Percentiles rank a stretch among this genome's conserved stretches.
Evolutionary conservation across 2,797 vertebrate genomes (phyloP).

Genomic region (Pseudomugil gertrudae): DNA sequence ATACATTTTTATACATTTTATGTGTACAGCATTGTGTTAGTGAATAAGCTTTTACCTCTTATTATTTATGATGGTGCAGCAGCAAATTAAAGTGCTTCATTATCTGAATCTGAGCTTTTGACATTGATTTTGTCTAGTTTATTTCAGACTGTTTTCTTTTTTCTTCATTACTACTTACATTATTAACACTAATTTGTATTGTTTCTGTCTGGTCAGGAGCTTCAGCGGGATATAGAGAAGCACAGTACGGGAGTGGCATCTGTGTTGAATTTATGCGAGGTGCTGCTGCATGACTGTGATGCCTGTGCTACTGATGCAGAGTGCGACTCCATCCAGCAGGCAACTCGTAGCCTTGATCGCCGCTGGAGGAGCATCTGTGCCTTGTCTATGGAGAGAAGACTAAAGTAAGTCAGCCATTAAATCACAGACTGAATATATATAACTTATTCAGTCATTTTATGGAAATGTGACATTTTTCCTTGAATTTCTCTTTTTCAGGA

Average conservation of each 20-base stretch:
- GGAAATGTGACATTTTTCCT: not conserved
- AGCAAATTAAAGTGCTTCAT: too few relatives aligned
- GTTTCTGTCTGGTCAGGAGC: constrained; percentile 80
- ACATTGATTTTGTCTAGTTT: not conserved
- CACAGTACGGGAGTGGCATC: constrained; percentile 97
- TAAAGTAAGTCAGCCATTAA: constrained; percentile 83
- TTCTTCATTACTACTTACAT: not conserved
- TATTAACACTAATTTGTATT: not conserved
- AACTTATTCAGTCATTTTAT: not conserved
- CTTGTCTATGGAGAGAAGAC: constrained; percentile 95
- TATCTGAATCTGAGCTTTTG: too few relatives aligned
- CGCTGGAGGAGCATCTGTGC: constrained; percentile 98
- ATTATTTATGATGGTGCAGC: too few relatives aligned
- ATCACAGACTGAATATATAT: not conserved
- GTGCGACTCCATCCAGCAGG: constrained; percentile 98
- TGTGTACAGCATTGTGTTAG: too few relatives aligned
- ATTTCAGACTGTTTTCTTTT: too few relatives aligned
- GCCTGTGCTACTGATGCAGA: constrained; percentile 94
- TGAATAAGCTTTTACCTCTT: too few relatives aligned
- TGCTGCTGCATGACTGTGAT: constrained; percentile 97
- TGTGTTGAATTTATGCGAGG: constrained; percentile 95
- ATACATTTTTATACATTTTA: too few relatives aligned
- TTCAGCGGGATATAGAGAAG: constrained; percentile 97
- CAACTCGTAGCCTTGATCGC: constrained; percentile 93
- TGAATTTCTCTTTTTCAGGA: constrained; percentile 77